Evolutionary conservation across 1,140 invertebrate species (phyloP).

Genomic region (Sycophaga agraensis): DNA sequence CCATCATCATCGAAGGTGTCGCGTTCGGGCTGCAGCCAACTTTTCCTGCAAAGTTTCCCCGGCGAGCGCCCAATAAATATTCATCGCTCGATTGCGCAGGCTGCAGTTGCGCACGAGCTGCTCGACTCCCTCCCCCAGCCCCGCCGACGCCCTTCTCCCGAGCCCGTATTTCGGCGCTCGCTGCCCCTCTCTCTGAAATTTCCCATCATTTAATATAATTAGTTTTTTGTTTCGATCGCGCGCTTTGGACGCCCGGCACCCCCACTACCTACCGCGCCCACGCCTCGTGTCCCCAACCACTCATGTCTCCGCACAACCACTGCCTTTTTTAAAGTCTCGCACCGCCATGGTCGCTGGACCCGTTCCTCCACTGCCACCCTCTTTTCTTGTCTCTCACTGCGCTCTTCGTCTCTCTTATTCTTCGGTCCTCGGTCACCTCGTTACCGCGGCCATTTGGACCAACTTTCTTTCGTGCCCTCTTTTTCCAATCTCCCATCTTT

Average conservation of each 20-base stretch:
- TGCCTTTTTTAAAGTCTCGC: no score
- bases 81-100: conserved; percentile 23
- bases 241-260: neutral
- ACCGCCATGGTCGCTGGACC: neutral
- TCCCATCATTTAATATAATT: conserved; percentile 39
- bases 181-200: conserved; percentile 31
- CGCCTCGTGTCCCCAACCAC: no score
- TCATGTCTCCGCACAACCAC: no score
- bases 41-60: conserved; percentile 5
- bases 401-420: neutral
- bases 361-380: neutral
- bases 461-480: neutral
- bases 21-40: neutral
- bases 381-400: neutral
- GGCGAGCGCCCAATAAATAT: conserved; percentile 26
- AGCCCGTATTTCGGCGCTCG: conserved; percentile 3
- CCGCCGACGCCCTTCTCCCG: neutral
- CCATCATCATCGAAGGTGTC: conserved; percentile 21
- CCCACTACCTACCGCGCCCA: no score
- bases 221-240: conserved; percentile 29
- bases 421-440: neutral
- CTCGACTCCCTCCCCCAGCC: no score
- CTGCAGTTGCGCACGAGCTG: neutral
- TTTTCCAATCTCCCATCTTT: no score
- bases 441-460: neutral